Evolutionary conservation across 2,888 invertebrate genomes (phyloP).

Genomic region (Torymus tubicola): DNA sequence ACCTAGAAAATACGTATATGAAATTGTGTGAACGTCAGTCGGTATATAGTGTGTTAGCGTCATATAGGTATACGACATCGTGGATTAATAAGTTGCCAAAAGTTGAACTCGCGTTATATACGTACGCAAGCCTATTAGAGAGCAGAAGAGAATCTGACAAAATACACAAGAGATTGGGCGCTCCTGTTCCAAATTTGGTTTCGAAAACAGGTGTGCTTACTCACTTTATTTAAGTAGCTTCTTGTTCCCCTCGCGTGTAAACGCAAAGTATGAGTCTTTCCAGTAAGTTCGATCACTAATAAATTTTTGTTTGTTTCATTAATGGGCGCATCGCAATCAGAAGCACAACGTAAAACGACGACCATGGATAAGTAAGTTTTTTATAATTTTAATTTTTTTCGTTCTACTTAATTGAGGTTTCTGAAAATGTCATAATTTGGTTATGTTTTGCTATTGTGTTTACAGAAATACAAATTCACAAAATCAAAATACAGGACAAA

Average conservation of each 20-base stretch:
- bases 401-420: too few relatives aligned
- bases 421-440: background rate
- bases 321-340: slow-evolving; percentile 70
- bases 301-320: slow-evolving; percentile 58
- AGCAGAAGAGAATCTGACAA: slow-evolving; percentile 24
- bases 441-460: background rate
- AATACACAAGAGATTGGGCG: slow-evolving; percentile 36
- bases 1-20: slow-evolving; percentile 45
- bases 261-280: slow-evolving; percentile 11
- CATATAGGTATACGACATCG: slow-evolving; percentile 8
- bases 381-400: slow-evolving; percentile 1
- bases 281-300: slow-evolving; percentile 18
- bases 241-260: slow-evolving; percentile 3
- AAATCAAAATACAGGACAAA: slow-evolving; percentile 49
- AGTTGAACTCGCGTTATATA: slow-evolving; percentile 13
- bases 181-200: slow-evolving; percentile 51
- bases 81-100: slow-evolving; percentile 46
- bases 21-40: too few relatives aligned
- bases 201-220: slow-evolving; percentile 53
- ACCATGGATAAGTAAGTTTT: slow-evolving; percentile 69
- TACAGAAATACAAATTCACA: slow-evolving; percentile 26
- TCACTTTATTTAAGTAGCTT: slow-evolving; percentile 13
- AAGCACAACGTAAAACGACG: slow-evolving; percentile 58
- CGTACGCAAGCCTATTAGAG: slow-evolving; percentile 9
- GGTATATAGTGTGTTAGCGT: background rate